Evolutionary conservation across 2,797 vertebrate genomes (phyloP).

Genomic region (Channa striata): DNA sequence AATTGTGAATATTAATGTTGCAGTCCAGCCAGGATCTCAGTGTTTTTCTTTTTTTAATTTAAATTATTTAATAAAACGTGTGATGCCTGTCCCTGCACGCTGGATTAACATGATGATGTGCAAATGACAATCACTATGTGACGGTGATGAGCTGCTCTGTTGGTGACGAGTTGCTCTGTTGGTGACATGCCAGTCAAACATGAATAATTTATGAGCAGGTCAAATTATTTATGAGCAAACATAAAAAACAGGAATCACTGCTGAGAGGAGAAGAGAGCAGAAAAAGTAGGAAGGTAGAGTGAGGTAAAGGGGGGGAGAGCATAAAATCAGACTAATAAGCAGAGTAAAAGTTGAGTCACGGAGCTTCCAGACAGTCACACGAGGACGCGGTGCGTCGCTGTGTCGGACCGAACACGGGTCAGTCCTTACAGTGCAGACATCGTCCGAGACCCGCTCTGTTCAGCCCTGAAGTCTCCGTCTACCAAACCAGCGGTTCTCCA

Average conservation of each 20-base stretch:
- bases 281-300: neutral
- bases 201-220: conserved; percentile 51
- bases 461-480: neutral
- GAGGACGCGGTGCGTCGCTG: conserved; percentile 35
- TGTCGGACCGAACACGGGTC: conserved; percentile 2
- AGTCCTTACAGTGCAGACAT: conserved; percentile 3
- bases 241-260: conserved; percentile 56
- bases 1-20: too few relatives aligned
- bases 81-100: neutral
- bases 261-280: conserved; percentile 10
- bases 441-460: neutral
- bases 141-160: conserved; percentile 33
- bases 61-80: conserved; percentile 7
- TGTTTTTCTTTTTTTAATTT: too few relatives aligned
- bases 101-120: neutral
- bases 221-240: conserved; percentile 59
- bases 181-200: conserved; percentile 43
- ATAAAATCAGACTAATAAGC: conserved; percentile 26
- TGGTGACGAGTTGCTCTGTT: conserved; percentile 33
- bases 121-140: conserved; percentile 43
- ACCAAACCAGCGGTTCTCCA: neutral
- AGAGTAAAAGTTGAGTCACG: conserved; percentile 42
- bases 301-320: conserved; percentile 3
- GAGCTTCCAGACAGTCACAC: conserved; percentile 28
- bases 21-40: too few relatives aligned